phyloP scores from a whole-genome alignment of 2,888 invertebrate genomes.

The Standfussiana lucernea region DNA sequence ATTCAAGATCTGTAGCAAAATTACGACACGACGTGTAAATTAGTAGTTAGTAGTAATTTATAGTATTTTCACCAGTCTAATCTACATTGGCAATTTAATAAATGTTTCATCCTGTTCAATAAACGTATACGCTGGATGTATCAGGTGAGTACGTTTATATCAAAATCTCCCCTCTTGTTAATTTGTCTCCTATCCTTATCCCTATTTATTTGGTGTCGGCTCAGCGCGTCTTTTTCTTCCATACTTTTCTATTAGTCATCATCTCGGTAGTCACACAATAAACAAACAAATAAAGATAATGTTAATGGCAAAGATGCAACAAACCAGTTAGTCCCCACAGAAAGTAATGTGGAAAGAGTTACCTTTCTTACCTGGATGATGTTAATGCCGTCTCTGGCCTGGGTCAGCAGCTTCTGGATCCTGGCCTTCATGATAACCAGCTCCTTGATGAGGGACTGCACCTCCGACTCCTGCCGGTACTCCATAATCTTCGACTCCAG shows the following conservation, averaged over 20 bases:
- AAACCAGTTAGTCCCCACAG: constrained; percentile 34
- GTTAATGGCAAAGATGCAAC: constrained; percentile 17
- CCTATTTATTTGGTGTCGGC: not conserved
- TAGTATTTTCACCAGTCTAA: not conserved
- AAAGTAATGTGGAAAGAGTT: constrained; percentile 64
- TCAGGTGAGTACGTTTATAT: not conserved
- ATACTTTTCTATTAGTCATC: not conserved
- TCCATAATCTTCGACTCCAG: constrained; percentile 92
- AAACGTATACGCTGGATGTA: not conserved
- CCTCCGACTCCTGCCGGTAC: constrained; percentile 92
- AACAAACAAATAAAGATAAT: not conserved
- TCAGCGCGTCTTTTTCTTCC: not conserved
- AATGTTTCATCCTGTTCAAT: not conserved
- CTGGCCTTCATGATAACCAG: constrained; percentile 91
- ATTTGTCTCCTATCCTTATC: not conserved
- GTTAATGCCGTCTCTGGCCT: constrained; percentile 92
- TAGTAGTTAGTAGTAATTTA: not conserved
- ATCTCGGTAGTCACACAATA: not conserved
- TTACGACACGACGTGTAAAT: not conserved
- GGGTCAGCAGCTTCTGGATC: constrained; percentile 92
- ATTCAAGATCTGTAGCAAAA: not conserved
- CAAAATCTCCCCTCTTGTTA: not conserved
- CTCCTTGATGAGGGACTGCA: constrained; percentile 89
- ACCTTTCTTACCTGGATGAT: constrained; percentile 90
- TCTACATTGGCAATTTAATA: not conserved